phyloP scores from a whole-genome alignment of 1,140 invertebrate genomes.

The Drosophila azteca region DNA sequence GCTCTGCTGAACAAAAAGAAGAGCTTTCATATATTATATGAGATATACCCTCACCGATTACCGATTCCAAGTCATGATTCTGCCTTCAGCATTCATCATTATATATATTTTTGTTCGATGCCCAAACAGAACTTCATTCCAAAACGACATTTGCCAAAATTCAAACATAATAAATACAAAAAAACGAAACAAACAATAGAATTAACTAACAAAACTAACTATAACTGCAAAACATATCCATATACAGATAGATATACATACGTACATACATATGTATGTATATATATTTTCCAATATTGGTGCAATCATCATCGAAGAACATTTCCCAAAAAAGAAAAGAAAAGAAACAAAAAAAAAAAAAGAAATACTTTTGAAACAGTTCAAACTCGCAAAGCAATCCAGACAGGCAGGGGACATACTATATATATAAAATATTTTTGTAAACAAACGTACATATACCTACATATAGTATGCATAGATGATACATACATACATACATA shows the following conservation, averaged over 20 bases:
- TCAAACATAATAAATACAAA: background rate
- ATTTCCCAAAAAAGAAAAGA: conserved; percentile 1
- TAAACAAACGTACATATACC: conserved; percentile 30
- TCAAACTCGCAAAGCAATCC: conserved; percentile 22
- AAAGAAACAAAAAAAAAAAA: conserved; percentile 13
- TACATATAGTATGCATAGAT: conserved; percentile 34
- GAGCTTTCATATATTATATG: too few species aligned
- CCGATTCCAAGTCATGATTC: conserved; percentile 21
- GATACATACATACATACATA: background rate
- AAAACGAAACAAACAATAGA: background rate
- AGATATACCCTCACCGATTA: background rate
- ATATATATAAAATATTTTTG: conserved; percentile 34
- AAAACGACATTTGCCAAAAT: background rate
- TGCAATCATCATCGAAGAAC: conserved; percentile 13
- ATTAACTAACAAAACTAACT: background rate
- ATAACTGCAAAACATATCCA: conserved; percentile 36
- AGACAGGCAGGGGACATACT: conserved; percentile 15
- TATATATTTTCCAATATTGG: conserved; percentile 24
- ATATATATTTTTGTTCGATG: background rate
- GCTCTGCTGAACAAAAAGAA: background rate
- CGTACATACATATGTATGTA: background rate
- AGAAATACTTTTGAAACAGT: conserved; percentile 9
- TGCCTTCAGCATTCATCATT: conserved; percentile 30
- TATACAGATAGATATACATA: conserved; percentile 27
- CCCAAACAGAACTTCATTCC: conserved; percentile 32